Percentiles rank a stretch among this genome's conserved stretches.
Conservation (phyloP, 2,113 vertebrate species). For the Percopsis transmontana region DNA sequence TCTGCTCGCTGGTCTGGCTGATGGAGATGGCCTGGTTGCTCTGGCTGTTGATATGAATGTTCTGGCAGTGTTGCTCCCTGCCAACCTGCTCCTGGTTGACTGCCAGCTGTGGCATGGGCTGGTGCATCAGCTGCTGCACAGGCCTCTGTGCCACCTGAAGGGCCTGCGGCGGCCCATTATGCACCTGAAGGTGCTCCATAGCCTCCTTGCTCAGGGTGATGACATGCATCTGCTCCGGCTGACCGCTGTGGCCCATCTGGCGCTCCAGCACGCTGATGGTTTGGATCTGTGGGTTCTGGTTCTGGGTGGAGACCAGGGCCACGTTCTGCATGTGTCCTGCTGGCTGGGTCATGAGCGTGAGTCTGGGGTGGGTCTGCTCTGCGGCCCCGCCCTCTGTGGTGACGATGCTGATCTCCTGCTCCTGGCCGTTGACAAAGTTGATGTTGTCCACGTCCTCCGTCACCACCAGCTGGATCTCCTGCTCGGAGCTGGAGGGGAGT, state of each 20-base stretch:
- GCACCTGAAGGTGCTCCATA: slow-evolving; percentile 86
- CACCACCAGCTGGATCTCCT: slow-evolving; percentile 93
- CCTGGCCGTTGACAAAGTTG: slow-evolving; percentile 83
- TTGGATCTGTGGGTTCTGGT: slow-evolving; percentile 79
- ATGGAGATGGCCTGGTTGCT: slow-evolving; percentile 71
- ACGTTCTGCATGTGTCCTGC: slow-evolving; percentile 82
- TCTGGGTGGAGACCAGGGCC: slow-evolving; percentile 75
- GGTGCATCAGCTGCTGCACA: slow-evolving; percentile 69
- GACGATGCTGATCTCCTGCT: slow-evolving; percentile 87
- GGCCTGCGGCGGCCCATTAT: slow-evolving; percentile 76
- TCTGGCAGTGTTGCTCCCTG: slow-evolving; percentile 64
- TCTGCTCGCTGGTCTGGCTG: slow-evolving; percentile 76
- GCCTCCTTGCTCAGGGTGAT: slow-evolving; percentile 92
- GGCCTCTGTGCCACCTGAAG: slow-evolving; percentile 72
- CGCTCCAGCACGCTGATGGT: slow-evolving; percentile 81
- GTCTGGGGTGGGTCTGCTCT: slow-evolving; percentile 73
- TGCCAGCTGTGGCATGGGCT: slow-evolving; percentile 56
- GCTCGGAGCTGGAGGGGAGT: slow-evolving; percentile 80
- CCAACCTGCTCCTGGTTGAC: slow-evolving; percentile 45
- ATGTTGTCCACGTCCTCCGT: slow-evolving; percentile 85
- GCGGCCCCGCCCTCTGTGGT: slow-evolving; percentile 63
- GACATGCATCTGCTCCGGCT: slow-evolving; percentile 88
- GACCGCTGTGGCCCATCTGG: slow-evolving; percentile 73
- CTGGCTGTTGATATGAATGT: slow-evolving; percentile 69
- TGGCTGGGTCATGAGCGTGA: slow-evolving; percentile 84